These are phyloP conservation scores for Malurus melanocephalus DNA, from an alignment of 2,113 vertebrate genomes.

Conservation along the genomic window DNA sequence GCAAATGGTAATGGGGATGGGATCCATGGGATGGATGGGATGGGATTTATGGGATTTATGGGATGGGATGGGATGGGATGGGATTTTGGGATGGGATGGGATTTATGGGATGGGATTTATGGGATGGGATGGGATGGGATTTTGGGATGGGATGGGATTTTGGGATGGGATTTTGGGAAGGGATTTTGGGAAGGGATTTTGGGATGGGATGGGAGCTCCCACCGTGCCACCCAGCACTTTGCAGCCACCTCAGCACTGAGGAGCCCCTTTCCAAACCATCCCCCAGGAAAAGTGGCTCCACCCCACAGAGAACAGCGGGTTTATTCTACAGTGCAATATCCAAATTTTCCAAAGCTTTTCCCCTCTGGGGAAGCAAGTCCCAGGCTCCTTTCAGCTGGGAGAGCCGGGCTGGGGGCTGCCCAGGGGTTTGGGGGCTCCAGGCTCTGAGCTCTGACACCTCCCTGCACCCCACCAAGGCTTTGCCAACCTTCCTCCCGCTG, in stretches of 20 bases:
- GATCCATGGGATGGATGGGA: background rate
- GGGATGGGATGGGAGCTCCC: background rate
- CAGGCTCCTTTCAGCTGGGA: background rate
- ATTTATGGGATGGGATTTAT: too few relatives aligned
- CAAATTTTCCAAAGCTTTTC: background rate
- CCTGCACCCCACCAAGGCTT: background rate
- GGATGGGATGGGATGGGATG: too few relatives aligned
- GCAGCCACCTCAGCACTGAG: background rate
- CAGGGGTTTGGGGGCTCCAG: background rate
- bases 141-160: too few relatives aligned
- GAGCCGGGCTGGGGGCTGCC: background rate
- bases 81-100: too few relatives aligned
- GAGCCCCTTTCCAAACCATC: background rate
- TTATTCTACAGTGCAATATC: background rate
- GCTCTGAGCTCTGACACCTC: background rate
- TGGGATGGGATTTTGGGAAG: too few relatives aligned
- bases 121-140: background rate
- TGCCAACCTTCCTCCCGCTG: background rate
- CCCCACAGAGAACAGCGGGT: rapidly evolving
- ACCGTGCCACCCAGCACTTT: background rate
- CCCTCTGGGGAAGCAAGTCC: background rate
- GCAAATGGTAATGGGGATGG: background rate
- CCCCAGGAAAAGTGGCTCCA: background rate
- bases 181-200: too few relatives aligned
- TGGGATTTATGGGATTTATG: background rate